phyloP scores from a whole-genome alignment of 2,888 invertebrate species.

The Gymnocheta viridis region DNA sequence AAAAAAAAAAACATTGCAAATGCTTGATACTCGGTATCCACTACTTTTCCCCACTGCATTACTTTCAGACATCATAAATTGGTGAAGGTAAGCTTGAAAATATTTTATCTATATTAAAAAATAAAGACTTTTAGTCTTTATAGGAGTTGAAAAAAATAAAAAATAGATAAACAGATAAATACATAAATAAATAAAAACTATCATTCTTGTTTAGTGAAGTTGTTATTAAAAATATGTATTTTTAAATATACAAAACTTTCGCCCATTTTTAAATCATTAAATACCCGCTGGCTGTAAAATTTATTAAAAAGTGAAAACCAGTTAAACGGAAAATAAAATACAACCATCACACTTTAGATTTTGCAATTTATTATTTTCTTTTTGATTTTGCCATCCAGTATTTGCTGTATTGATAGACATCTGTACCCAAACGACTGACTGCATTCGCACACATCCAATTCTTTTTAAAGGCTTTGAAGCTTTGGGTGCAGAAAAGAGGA shows the following conservation, averaged over 20 bases:
- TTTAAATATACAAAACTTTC: neutral
- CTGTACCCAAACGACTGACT: slow-evolving; percentile 53
- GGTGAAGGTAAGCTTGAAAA: no score
- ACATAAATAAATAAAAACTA: no score
- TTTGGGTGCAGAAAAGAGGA: slow-evolving; percentile 50
- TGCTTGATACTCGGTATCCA: no score
- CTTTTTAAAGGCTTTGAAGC: slow-evolving; percentile 14
- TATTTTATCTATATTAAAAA: no score
- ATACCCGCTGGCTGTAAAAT: slow-evolving; percentile 52
- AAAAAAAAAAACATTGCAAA: no score
- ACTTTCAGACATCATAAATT: no score
- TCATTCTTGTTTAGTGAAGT: no score
- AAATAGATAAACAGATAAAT: no score
- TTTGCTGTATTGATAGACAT: slow-evolving; percentile 68
- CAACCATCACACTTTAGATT: slow-evolving; percentile 29
- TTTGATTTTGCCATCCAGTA: slow-evolving; percentile 35
- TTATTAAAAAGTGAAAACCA: slow-evolving; percentile 63
- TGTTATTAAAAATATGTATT: no score
- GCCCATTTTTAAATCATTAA: neutral
- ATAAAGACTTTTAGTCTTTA: no score
- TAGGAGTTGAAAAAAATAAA: no score
- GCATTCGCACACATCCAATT: slow-evolving; percentile 3
- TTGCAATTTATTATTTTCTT: slow-evolving; percentile 37
- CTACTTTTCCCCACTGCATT: no score
- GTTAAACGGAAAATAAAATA: slow-evolving; percentile 52